Base-by-base conservation (phyloP, 2,113 vertebrate species). In the Pogona vitticeps region DNA sequence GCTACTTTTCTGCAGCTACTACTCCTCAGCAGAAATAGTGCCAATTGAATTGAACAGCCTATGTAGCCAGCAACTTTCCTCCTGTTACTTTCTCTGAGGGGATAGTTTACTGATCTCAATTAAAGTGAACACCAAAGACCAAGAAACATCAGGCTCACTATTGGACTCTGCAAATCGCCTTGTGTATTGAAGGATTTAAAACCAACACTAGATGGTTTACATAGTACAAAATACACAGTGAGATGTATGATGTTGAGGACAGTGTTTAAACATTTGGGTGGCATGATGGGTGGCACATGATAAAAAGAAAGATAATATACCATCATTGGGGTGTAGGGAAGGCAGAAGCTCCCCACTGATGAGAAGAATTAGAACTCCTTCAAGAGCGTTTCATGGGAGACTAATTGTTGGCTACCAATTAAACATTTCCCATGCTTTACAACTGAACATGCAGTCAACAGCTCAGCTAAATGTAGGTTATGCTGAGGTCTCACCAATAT, bases 1-100 rank as follows among this genome's bases (percentile, higher is more conserved):
- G 79, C 71, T 93, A 61, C 40, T 73, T 90, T 88, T 86, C 58
- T 82, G 40, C 71, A 56, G 91, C 58, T 84, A 73, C 36, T 88
- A 14, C 12, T 90, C 75, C 63, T 89, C 88, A 88, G 73, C 87
- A 91, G 81, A 94, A 93, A 38, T 87, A 82, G 70, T 88, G n/a
- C 76, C 89, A 75, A 58, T 71, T 72, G 85, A 90, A 88, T 61
- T 42, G 61, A 86, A 75, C 75, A 90, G 79, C 67, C 76, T 52
- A n/a, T 84, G 86, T 12, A 85, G 83, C 82, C 84, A 84, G 13
- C 84, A 59, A 84, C 94, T 93, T 89, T 76, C 52, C 46, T 88
- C 88, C 83, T 83, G 28, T 85, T 88, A 82, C 2, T 33, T 92
- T 88, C 85, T 91, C 84, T 40, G 31, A 73, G 85, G 68, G 38